Base-by-base conservation (phyloP, 1,140 invertebrate genomes). In the Anastatus disparis region DNA sequence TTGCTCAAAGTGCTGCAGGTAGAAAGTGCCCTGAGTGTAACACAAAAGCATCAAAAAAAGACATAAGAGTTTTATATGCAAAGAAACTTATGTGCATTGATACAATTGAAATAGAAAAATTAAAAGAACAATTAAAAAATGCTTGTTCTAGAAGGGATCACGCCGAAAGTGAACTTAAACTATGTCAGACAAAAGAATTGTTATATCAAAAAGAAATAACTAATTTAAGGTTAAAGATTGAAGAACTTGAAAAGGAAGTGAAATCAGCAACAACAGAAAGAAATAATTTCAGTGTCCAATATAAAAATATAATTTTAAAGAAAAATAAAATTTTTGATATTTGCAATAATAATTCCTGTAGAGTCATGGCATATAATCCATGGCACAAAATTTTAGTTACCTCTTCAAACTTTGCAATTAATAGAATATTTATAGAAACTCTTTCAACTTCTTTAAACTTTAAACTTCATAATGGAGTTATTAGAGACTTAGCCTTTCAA, bases 11-110 rank as follows among this genome's bases (percentile, higher is more conserved):
- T 58, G 65, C 73, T 22, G 69, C 69, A 2, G 59, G 59, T 17
- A 75, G 81, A 24, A 84, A 88, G 58, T 98, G 96, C 83, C 96
- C 96, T 0, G 93, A 94, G 53, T 98, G 96, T 81, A 97, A 97
- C 81, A 87, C 88, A 26, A 92, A 91, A 83, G 93, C 94, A 0
- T 79, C 84, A 6, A 80, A 89, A 20, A 90, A 87, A 75, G 95
- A 98, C 78, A 90, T 98, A 53, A 81, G 93, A 27, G 87, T 89
- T 56, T 88, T 97, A 13, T 94, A 90, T 85, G 90, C 89, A 1
- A 90, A 88, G 72, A 87, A 87, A 56, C 68, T 92, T 9, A 77
- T 88, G 72, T 89, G 88, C 17, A 75, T 92, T 22, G 92, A 94
- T 81, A 93, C 90, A 8, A 81, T 84, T 1, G 91, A 92, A 77